Conservation (phyloP, 2,888 invertebrate species). For the Tipula lateralis region DNA sequence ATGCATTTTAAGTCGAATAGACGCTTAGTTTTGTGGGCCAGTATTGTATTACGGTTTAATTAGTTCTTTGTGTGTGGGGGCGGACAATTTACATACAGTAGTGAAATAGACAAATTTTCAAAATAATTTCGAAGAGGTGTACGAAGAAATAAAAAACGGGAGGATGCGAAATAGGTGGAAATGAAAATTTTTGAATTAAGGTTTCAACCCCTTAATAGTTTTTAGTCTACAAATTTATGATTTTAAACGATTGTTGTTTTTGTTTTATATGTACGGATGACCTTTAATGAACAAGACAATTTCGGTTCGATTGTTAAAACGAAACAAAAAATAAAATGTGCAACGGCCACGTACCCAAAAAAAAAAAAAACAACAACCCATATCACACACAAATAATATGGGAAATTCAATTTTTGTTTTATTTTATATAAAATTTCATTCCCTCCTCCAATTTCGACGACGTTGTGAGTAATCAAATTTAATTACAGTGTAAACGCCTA, state of each 20-base stretch:
- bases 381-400: neutral
- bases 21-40: neutral
- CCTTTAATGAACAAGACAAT: neutral
- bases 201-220: constrained; percentile 6
- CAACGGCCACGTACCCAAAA: neutral
- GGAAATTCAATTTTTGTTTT: neutral
- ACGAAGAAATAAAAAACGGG: neutral
- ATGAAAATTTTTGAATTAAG: neutral
- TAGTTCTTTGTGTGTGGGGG: neutral
- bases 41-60: neutral
- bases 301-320: neutral
- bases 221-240: too few relatives aligned
- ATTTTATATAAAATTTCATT: neutral
- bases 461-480: constrained; percentile 1
- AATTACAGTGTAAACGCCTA: constrained; percentile 19
- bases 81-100: neutral
- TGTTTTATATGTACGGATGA: neutral
- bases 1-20: neutral
- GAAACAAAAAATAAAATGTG: neutral
- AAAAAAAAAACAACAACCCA: neutral
- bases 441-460: neutral
- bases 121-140: neutral
- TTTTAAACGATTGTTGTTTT: too few relatives aligned
- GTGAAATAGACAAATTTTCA: neutral
- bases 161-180: constrained; percentile 13